phyloP scores from a whole-genome alignment of 2,797 vertebrate genomes.

The Lagodon rhomboides region DNA sequence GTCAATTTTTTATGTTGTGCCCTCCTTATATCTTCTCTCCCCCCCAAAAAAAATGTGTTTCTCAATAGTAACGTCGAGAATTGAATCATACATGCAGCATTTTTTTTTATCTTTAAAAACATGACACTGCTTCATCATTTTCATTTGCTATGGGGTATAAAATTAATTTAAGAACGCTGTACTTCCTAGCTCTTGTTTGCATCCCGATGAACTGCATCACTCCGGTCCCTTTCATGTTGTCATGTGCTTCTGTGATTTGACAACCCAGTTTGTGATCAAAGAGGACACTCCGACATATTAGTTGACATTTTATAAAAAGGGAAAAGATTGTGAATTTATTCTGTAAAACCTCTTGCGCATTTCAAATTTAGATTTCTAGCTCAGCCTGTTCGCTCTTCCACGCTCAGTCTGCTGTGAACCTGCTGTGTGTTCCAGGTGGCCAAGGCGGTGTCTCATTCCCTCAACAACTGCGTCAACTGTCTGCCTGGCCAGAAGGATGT shows the following conservation, averaged over 20 bases:
- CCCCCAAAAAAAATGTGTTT: conserved; percentile 19
- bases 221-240: neutral
- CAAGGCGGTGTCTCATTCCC: conserved; percentile 97
- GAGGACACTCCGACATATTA: neutral
- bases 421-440: conserved; percentile 89
- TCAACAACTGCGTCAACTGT: conserved; percentile 99
- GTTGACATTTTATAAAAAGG: neutral
- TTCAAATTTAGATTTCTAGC: conserved; percentile 44
- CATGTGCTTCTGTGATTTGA: conserved; percentile 15
- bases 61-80: neutral
- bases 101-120: too few relatives aligned
- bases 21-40: conserved; percentile 5
- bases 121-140: neutral
- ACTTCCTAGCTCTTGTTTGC: neutral
- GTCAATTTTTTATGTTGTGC: conserved; percentile 41
- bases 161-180: neutral
- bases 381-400: conserved; percentile 13
- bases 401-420: conserved; percentile 14
- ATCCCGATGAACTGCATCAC: neutral
- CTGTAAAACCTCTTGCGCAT: conserved; percentile 41
- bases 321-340: conserved; percentile 53
- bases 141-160: neutral
- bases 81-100: neutral
- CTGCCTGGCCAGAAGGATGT: conserved; percentile 99
- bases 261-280: neutral